Percentiles rank a stretch among this genome's conserved stretches.
phyloP scores from a whole-genome alignment of 2,888 invertebrate genomes.

The Bhutanitis thaidina region DNA sequence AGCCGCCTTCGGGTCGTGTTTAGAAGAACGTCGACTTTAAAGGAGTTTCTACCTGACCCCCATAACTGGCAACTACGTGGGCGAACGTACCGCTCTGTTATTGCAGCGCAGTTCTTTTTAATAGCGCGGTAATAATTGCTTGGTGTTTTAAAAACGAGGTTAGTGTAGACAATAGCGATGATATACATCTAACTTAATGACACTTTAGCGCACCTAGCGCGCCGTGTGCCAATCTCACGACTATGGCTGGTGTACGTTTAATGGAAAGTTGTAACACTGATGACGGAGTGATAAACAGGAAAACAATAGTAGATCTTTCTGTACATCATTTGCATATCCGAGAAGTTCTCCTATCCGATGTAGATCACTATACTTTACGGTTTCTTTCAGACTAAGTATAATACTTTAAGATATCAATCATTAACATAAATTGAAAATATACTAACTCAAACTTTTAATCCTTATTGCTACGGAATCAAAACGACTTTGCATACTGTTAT shows the following conservation, averaged over 20 bases:
- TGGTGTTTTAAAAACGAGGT: conserved; percentile 9
- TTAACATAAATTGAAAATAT: too few species aligned
- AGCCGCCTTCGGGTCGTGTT: not conserved
- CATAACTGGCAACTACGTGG: conserved; percentile 8
- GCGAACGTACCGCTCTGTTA: conserved; percentile 5
- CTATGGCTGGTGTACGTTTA: not conserved
- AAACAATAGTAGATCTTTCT: too few species aligned
- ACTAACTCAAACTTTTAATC: too few species aligned
- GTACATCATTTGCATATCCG: too few species aligned
- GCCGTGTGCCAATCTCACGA: not conserved
- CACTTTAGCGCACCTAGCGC: not conserved
- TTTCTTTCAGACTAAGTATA: too few species aligned
- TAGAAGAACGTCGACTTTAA: conserved; percentile 11
- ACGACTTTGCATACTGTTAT: too few species aligned
- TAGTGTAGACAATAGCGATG: conserved; percentile 13
- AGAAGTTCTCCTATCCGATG: too few species aligned
- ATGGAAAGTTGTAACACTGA: not conserved
- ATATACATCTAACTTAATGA: conserved; percentile 13
- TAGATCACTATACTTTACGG: too few species aligned
- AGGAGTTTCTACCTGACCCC: conserved; percentile 19
- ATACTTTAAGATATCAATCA: too few species aligned
- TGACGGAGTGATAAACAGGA: too few species aligned
- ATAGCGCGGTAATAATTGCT: conserved; percentile 13
- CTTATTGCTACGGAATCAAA: too few species aligned
- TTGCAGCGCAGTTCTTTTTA: conserved; percentile 8